Evolutionary conservation across 2,797 vertebrate genomes (phyloP).

Genomic region (Loriculus beryllinus): DNA sequence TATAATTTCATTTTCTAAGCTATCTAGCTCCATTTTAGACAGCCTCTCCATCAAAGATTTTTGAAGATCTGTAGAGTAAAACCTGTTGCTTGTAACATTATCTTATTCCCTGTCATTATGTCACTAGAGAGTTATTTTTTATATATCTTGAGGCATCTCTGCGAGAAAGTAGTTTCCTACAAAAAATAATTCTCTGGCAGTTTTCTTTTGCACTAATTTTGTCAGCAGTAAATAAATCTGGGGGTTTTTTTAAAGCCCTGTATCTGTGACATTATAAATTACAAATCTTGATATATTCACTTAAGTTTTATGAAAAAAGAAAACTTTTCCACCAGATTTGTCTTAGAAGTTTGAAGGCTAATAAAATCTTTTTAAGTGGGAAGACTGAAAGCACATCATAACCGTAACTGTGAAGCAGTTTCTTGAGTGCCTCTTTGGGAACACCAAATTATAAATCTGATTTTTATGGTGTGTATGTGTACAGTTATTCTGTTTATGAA

Average conservation of each 20-base stretch:
- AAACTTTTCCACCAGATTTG: not conserved
- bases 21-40: not conserved
- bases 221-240: not conserved
- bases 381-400: not conserved
- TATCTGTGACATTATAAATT: not conserved
- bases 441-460: not conserved
- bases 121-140: not conserved
- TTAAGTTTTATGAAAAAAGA: not conserved
- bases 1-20: not conserved
- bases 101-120: not conserved
- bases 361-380: not conserved
- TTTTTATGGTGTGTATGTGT: not conserved
- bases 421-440: not conserved
- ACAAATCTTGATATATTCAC: not conserved
- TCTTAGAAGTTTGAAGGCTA: not conserved
- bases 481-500: not conserved
- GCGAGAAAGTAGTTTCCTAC: not conserved
- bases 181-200: not conserved
- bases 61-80: not conserved
- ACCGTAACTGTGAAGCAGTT: not conserved
- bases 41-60: not conserved
- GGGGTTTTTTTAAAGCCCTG: not conserved
- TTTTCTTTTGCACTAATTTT: not conserved
- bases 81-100: not conserved
- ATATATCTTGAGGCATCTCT: not conserved